Conservation (phyloP, 2,888 invertebrate species). For the Drosophila limbata region DNA sequence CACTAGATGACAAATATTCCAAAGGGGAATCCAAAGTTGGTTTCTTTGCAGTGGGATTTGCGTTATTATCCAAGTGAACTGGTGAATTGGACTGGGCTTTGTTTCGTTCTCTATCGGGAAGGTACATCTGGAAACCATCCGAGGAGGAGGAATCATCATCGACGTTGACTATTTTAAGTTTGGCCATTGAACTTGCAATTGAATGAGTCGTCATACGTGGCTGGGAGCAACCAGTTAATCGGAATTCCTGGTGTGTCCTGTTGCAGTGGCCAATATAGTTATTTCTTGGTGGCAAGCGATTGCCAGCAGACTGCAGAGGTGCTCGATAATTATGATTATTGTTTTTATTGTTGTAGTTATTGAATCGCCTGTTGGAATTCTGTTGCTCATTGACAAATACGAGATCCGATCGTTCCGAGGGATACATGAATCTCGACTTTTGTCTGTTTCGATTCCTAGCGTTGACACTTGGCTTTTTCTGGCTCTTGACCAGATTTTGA, state of each 20-base stretch:
- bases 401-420: constrained; percentile 31
- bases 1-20: constrained; percentile 14
- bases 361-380: not conserved
- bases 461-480: constrained; percentile 65
- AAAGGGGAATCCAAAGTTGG: not conserved
- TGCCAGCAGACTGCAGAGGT: too few relatives aligned
- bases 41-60: not conserved
- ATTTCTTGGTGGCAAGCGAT: not conserved
- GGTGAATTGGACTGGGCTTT: not conserved
- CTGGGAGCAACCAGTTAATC: not conserved
- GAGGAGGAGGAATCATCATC: constrained; percentile 5
- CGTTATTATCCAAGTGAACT: not conserved
- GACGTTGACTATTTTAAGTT: not conserved
- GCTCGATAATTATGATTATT: not conserved
- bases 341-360: not conserved
- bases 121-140: not conserved
- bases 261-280: not conserved
- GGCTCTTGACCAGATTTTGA: constrained; percentile 68
- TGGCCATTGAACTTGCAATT: constrained; percentile 13
- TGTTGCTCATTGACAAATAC: constrained; percentile 46
- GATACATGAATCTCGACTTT: constrained; percentile 17
- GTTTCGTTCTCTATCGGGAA: not conserved
- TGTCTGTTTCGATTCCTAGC: not conserved
- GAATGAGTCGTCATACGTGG: not conserved
- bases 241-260: not conserved